Evolutionary conservation across 2,888 invertebrate genomes (phyloP), one percentile per base, ranked within the genome.

Genomic region (Neelides folsomi): DNA sequence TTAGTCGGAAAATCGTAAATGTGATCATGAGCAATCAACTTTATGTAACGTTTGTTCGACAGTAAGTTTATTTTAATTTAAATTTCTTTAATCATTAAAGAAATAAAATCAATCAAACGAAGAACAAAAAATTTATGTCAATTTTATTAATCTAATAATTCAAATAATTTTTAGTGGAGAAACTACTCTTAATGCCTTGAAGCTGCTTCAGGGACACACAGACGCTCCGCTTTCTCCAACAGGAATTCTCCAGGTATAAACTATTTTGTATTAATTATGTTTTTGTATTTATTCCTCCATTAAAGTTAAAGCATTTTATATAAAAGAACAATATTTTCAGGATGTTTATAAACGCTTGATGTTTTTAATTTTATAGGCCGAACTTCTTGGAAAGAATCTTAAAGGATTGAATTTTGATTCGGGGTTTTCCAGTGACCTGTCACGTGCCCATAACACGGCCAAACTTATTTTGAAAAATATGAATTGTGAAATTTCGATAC

Each of bases 201-300:
- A 55, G 2, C 49, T 60, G n/a, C 34, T 63, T 20, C 63, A 63
- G 43, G 63, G 63, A n/a, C 59, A 59, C 13, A 53, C 59, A 6
- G 59, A 63, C 41, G 40, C 47, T 13, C 49, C 56, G 1, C 45
- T 63, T 8, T 60, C 60, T 9, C 52, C 56, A 35, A 36, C 36
- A 12, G 63, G 63, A 13, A 54, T 53, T 2, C 38, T 53, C 12
- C 63, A 63, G 55, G 62, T 59, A 53, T 8, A 27, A 16, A 18
- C 5, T 13, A 18, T 38, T 27, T 27, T 7, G 3, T 5, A 27
- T 27, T 27, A 27, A 27, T 27, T n/a, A n/a, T n/a, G n/a, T n/a
- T n/a, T n/a, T n/a, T n/a, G n/a, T n/a, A n/a, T n/a, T n/a, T n/a
- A n/a, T n/a, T n/a, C n/a, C n/a, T n/a, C n/a, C n/a, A n/a, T n/a